These are phyloP conservation scores for Pogonognathellus flavescens DNA, from an alignment of 1,140 invertebrate species.

Conservation along the genomic window DNA sequence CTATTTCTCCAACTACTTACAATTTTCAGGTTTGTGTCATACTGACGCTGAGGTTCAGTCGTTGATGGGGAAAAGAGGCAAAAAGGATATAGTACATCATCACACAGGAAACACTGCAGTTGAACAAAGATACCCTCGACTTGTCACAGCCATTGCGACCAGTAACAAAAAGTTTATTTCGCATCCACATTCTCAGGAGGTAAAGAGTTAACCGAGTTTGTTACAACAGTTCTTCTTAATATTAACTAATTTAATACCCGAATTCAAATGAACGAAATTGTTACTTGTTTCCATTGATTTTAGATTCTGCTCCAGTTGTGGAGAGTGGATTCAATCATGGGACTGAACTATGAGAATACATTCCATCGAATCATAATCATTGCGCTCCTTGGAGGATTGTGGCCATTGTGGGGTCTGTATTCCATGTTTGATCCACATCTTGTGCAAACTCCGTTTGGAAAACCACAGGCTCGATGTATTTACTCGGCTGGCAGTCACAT, in stretches of 20 bases:
- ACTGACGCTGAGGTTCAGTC: not conserved
- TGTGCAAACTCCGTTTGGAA: not conserved
- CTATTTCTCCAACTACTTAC: not conserved
- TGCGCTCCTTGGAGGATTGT: not conserved
- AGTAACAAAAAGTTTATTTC: not conserved
- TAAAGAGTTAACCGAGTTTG: not conserved
- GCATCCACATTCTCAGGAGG: conserved; percentile 44
- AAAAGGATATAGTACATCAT: not conserved
- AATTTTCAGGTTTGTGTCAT: not conserved
- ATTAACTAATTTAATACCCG: not conserved
- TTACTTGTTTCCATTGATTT: not conserved
- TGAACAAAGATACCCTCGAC: not conserved
- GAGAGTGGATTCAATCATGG: not conserved
- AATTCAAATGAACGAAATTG: not conserved
- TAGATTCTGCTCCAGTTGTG: conserved; percentile 3
- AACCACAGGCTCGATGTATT: not conserved
- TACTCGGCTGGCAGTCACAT: not conserved
- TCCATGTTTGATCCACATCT: conserved; percentile 1
- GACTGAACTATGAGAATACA: not conserved
- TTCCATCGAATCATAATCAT: no score
- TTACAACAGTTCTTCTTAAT: no score
- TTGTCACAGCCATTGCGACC: not conserved
- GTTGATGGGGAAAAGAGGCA: not conserved
- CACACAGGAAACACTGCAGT: not conserved
- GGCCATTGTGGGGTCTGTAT: conserved; percentile 2